A percentile compares a stretch with the other conserved stretches of the same genome.
Conservation (phyloP, 1,140 invertebrate species). For the Drosophila nigrodunni region DNA sequence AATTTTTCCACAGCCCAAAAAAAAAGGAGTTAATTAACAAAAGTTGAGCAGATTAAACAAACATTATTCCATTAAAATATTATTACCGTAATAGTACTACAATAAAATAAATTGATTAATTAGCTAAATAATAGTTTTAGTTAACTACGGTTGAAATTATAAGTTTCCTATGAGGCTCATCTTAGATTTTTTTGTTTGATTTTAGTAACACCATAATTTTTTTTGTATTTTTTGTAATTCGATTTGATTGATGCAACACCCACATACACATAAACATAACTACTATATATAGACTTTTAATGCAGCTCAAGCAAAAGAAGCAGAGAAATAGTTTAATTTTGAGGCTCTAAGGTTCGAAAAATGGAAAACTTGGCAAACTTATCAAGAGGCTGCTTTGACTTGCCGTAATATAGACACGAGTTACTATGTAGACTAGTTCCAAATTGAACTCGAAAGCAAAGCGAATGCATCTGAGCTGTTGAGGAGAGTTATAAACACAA, state of each 20-base stretch:
- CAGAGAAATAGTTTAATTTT: conserved; percentile 1
- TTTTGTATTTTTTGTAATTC: conserved; percentile 7
- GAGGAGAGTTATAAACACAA: conserved; percentile 27
- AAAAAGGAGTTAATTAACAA: conserved; percentile 20
- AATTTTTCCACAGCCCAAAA: conserved; percentile 50
- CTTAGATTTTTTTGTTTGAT: conserved; percentile 55
- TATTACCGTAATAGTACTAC: conserved; percentile 13
- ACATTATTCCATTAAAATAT: conserved; percentile 13
- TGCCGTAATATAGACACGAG: conserved; percentile 12
- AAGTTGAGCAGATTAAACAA: conserved; percentile 18
- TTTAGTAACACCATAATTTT: conserved; percentile 19
- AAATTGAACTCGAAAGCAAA: background rate
- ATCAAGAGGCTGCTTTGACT: conserved; percentile 40
- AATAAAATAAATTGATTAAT: conserved; percentile 33
- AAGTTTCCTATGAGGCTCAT: conserved; percentile 85
- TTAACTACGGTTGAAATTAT: conserved; percentile 82
- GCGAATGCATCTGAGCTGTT: conserved; percentile 7
- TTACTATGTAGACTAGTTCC: background rate
- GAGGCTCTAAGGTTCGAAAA: conserved; percentile 11
- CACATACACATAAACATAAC: conserved; percentile 6
- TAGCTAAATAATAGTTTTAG: conserved; percentile 80
- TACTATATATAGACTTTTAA: conserved; percentile 15
- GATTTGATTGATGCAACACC: conserved; percentile 3
- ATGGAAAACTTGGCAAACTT: background rate
- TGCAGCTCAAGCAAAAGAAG: conserved; percentile 26